Conservation (phyloP, 1,140 invertebrate genomes). For the Neomicropteryx cornuta region DNA sequence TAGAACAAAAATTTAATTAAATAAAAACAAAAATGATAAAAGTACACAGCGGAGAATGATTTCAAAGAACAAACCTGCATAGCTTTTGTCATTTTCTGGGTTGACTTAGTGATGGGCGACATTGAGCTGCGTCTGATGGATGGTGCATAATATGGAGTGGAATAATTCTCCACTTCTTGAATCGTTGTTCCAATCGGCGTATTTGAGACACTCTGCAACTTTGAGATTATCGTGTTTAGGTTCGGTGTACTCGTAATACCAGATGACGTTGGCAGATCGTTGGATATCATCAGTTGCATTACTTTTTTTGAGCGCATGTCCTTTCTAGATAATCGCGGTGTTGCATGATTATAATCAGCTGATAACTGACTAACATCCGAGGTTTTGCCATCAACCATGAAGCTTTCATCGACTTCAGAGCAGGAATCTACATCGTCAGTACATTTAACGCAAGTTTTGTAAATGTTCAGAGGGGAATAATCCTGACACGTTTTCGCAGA, state of each 20-base stretch:
- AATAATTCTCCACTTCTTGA: conserved; percentile 15
- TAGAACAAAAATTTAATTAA: conserved; percentile 4
- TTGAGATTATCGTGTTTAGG: too few species aligned
- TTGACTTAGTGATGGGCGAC: conserved; percentile 77
- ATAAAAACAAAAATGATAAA: too few species aligned
- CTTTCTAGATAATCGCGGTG: conserved; percentile 8
- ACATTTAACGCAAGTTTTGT: conserved; percentile 10
- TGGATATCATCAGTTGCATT: too few species aligned
- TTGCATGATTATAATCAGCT: conserved; percentile 1
- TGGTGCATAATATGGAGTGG: conserved; percentile 39
- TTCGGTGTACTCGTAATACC: conserved; percentile 49
- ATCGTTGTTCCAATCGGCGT: conserved; percentile 20
- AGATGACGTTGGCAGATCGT: too few species aligned
- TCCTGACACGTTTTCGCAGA: too few species aligned
- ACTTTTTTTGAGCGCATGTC: too few species aligned
- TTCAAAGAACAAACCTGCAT: conserved; percentile 74
- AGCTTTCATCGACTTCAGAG: conserved; percentile 6
- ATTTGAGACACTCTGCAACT: conserved; percentile 19
- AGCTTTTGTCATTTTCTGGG: conserved; percentile 70
- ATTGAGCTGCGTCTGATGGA: conserved; percentile 58
- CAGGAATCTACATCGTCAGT: conserved; percentile 8
- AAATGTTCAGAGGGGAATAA: conserved; percentile 9
- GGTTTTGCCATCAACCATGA: not conserved
- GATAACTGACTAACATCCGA: not conserved
- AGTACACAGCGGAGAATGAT: conserved; percentile 3